Evolutionary conservation across 2,888 invertebrate genomes (phyloP), one percentile per base, ranked within the genome.

Genomic region (Tupiocoris notatus): DNA sequence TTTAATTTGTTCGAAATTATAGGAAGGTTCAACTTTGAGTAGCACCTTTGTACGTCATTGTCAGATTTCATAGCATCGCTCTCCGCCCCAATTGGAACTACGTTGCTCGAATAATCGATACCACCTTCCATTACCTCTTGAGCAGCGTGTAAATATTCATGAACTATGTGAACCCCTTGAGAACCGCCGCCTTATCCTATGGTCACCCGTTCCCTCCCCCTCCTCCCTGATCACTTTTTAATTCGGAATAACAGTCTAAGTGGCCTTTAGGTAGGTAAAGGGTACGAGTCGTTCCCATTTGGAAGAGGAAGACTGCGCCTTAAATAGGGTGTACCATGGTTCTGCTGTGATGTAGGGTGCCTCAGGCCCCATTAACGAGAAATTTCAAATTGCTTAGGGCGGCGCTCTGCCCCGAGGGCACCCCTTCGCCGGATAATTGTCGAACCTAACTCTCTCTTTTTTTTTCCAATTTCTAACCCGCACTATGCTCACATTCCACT

Each of bases 371-470:
- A 73, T 73, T 73, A 73, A 73, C 56, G 58, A 73, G 73, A 73
- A 39, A 73, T 73, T 73, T 73, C 73, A 73, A 73, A 73, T 73
- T 73, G 73, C 73, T 73, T 73, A 61, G 73, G 73, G 73, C 73
- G 73, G 73, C 39, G 62, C 73, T 62, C 25, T 61, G 73, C 73
- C 73, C 73, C 21, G 22, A 39, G 73, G 70, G 62, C 62, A 62
- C 73, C 73, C 73, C 62, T 73, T 39, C 39, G 3, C 39, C 25
- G 39, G 63, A 62, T 62, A 62, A 73, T 62, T 73, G 62, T 62
- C 63, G 39, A 63, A 24, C 73, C 62, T 62, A 39, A 39, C 62
- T 39, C n/a, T n/a, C n/a, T n/a, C n/a, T n/a, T n/a, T n/a, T 57
- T 67, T 21, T 70, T 70, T 70, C 59, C 59, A 59, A 70, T 70